Percentiles rank a stretch among this genome's conserved stretches.
Conservation (phyloP, 2,888 invertebrate species). For the Cetonia aurata region DNA sequence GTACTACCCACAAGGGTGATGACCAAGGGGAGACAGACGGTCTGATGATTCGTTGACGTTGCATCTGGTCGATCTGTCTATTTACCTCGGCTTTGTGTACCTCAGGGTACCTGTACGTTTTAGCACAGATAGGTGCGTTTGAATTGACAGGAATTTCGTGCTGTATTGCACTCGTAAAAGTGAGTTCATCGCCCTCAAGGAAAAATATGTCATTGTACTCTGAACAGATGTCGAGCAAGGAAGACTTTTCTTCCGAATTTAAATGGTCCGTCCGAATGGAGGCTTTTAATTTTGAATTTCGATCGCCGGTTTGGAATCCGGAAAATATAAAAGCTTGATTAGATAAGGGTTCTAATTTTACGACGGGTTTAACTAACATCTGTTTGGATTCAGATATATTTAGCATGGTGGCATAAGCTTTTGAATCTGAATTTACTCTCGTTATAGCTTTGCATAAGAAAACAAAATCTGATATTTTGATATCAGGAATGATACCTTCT, state of each 20-base stretch:
- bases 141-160: slow-evolving; percentile 6
- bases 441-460: no score
- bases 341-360: no score
- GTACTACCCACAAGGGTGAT: not conserved
- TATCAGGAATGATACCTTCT: no score
- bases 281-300: not conserved
- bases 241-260: slow-evolving; percentile 40
- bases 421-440: no score
- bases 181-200: slow-evolving; percentile 21
- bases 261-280: slow-evolving; percentile 21
- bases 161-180: slow-evolving; percentile 26
- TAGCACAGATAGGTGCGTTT: slow-evolving; percentile 21
- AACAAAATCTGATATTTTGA: no score
- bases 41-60: slow-evolving; percentile 29
- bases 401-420: no score
- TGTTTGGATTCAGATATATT: no score
- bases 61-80: slow-evolving; percentile 42
- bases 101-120: slow-evolving; percentile 39
- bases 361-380: no score
- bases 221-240: slow-evolving; percentile 21
- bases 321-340: no score
- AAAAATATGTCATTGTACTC: slow-evolving; percentile 38
- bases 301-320: no score
- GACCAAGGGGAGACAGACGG: slow-evolving; percentile 3
- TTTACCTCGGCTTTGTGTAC: slow-evolving; percentile 34